Conservation (phyloP, 2,113 vertebrate species). For the Ctenomys sociabilis region DNA sequence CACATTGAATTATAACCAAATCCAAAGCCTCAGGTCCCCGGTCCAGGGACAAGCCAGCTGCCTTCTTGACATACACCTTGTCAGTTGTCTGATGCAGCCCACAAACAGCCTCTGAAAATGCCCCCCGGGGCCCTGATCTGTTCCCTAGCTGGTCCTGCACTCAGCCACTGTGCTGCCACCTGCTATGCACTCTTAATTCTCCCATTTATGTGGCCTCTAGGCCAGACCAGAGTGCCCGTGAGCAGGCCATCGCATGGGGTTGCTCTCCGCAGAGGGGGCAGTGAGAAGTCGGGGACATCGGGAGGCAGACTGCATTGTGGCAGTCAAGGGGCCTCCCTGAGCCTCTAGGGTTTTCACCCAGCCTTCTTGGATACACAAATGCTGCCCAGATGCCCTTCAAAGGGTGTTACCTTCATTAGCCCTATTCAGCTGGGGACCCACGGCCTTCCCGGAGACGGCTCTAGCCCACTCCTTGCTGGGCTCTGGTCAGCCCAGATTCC, state of each 20-base stretch:
- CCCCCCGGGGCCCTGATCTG: background rate
- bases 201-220: background rate
- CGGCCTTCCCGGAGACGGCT: rapidly evolving
- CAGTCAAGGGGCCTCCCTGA: background rate
- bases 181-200: background rate
- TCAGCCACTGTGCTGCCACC: background rate
- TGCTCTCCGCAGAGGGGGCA: background rate
- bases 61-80: background rate
- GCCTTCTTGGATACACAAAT: background rate
- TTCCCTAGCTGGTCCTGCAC: background rate
- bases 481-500: background rate
- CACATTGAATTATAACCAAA: background rate
- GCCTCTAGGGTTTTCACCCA: background rate
- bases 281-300: background rate
- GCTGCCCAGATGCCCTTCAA: background rate
- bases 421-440: background rate
- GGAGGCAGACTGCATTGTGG: background rate
- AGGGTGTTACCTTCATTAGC: too few relatives aligned
- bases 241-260: background rate
- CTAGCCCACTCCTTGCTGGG: background rate
- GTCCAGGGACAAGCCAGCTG: background rate
- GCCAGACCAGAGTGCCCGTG: background rate
- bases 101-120: too few relatives aligned
- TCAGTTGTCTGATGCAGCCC: background rate
- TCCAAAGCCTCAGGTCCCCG: background rate